Percentiles rank a stretch among this genome's conserved stretches.
These are phyloP conservation scores for Meteorus colon DNA, from an alignment of 2,888 invertebrate species.

Conservation along the genomic window DNA sequence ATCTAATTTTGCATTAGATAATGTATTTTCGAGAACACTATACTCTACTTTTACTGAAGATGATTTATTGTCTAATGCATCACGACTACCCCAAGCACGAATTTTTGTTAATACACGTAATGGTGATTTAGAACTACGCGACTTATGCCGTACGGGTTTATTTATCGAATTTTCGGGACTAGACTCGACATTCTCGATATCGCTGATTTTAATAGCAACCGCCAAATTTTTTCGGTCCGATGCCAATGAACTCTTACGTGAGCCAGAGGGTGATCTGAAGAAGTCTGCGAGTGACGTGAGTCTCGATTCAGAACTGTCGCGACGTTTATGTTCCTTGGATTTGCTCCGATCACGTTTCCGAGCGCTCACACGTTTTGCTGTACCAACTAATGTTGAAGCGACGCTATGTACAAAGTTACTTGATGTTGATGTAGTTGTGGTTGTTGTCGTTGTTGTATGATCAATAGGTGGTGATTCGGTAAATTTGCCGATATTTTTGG, in stretches of 20 bases:
- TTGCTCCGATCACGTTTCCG: slow-evolving; percentile 70
- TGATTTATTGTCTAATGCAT: slow-evolving; percentile 61
- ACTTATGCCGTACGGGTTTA: slow-evolving; percentile 62
- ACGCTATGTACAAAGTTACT: slow-evolving; percentile 63
- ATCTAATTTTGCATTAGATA: slow-evolving; percentile 61
- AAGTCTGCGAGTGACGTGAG: slow-evolving; percentile 68
- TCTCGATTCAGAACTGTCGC: slow-evolving; percentile 70
- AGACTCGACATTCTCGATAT: slow-evolving; percentile 65
- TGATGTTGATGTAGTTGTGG: slow-evolving; percentile 6
- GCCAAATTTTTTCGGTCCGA: slow-evolving; percentile 65
- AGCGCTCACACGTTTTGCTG: slow-evolving; percentile 65
- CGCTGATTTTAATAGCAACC: slow-evolving; percentile 63
- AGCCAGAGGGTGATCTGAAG: slow-evolving; percentile 70
- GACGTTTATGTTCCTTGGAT: slow-evolving; percentile 68
- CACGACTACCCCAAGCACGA: slow-evolving; percentile 68
- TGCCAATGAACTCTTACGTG: slow-evolving; percentile 68
- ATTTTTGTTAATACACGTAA: slow-evolving; percentile 67
- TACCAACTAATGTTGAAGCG: slow-evolving; percentile 65
- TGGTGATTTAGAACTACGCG: slow-evolving; percentile 68
- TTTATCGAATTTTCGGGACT: slow-evolving; percentile 68
- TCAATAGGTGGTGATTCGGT: slow-evolving; percentile 24
- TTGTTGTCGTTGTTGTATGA: slow-evolving; percentile 21
- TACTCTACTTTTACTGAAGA: slow-evolving; percentile 62
- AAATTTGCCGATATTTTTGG: neutral
- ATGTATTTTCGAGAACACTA: slow-evolving; percentile 61